Evolutionary conservation across 2,888 invertebrate species (phyloP), one percentile per base, ranked within the genome.

Genomic region (Flabesymbios commensalis): DNA sequence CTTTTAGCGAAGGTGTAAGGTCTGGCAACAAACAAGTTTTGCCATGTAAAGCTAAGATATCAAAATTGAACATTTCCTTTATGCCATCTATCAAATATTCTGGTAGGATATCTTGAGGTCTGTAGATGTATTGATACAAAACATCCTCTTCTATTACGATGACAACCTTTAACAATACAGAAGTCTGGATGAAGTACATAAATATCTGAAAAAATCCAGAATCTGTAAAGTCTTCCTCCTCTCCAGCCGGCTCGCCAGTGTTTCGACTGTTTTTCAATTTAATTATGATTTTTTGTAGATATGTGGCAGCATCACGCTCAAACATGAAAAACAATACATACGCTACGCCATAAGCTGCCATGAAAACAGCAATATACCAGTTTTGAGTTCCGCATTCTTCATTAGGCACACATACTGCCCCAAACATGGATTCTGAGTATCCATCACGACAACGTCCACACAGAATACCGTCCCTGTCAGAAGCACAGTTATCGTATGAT

Each of bases 101-200:
- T 1, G 57, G 62, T 0, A 62, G 47, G 0, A 62, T 14, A 7
- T 58, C 53, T 5, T 45, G 14, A 2, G 62, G 62, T 1, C 53
- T 19, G 22, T 24, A 17, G 22, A 52, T 22, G 22, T 53, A n/a
- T 4, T 32, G 5, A 33, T 33, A 41, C 26, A 26, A 10, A 7
- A 24, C 47, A 22, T 47, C 55, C n/a, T 47, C 48, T 5, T 39
- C 51, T 4, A 61, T 32, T 10, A 61, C n/a, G 14, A 61, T 61
- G 2, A 36, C 17, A 10, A 62, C 57, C 33, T 59, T 51, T 2
- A 67, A 57, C 19, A 67, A 33, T 2, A 48, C 29, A 19, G 64
- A 39, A 24, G 57, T 60, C 49, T 67, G 67, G 29, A 67, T 43
- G 39, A 65, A 67, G 49, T 67, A 67, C 64, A 67, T 64, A 45